These are phyloP conservation scores for Fragum whitleyi DNA, from an alignment of 2,888 invertebrate genomes.

Conservation along the genomic window DNA sequence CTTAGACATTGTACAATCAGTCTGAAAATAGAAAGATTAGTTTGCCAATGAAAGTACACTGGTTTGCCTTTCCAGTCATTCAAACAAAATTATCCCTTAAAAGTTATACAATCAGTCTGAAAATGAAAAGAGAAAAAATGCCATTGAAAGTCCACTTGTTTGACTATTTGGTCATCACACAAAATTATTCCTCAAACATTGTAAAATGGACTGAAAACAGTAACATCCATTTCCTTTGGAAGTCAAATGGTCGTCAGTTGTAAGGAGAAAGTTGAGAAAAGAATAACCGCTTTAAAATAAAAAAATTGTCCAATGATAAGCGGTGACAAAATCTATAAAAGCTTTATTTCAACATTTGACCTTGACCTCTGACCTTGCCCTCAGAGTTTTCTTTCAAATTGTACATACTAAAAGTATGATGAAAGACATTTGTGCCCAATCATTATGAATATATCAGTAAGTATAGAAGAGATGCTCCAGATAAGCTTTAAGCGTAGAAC, in stretches of 20 bases:
- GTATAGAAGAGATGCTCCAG: too few species aligned
- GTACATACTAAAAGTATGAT: too few species aligned
- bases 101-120: conserved; percentile 36
- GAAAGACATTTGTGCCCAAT: too few species aligned
- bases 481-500: too few species aligned
- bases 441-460: too few species aligned
- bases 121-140: conserved; percentile 89
- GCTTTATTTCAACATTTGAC: too few species aligned
- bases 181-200: conserved; percentile 39
- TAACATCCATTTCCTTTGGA: too few species aligned
- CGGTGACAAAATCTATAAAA: background rate
- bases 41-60: conserved; percentile 99
- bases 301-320: background rate
- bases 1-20: conserved; percentile 37
- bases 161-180: conserved; percentile 88
- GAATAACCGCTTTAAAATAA: background rate
- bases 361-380: too few species aligned
- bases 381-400: too few species aligned
- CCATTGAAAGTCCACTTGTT: conserved; percentile 99
- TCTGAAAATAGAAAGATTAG: conserved; percentile 86
- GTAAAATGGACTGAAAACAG: conserved; percentile 4
- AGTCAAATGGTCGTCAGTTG: too few species aligned
- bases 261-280: background rate
- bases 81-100: conserved; percentile 39
- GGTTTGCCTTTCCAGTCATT: conserved; percentile 91